Conservation (phyloP, 2,113 vertebrate species). For the Miniopterus natalensis region DNA sequence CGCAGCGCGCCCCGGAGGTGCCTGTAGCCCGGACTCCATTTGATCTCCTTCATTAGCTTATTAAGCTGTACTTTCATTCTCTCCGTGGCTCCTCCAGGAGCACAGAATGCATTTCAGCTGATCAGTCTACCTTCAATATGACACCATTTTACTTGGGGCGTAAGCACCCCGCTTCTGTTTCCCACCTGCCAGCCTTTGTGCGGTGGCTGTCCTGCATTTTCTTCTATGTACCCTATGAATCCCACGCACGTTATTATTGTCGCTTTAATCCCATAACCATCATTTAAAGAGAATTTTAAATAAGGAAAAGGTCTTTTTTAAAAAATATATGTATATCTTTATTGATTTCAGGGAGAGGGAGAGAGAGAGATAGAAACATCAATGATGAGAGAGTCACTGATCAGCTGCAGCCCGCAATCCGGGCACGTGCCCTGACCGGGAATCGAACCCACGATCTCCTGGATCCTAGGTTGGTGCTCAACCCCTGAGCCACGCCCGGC, state of each 20-base stretch:
- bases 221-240: neutral
- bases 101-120: neutral
- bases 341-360: no score
- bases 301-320: neutral
- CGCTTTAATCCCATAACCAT: neutral
- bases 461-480: no score
- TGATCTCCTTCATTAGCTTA: neutral
- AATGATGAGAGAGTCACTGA: no score
- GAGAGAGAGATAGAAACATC: no score
- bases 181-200: neutral
- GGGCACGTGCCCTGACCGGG: no score
- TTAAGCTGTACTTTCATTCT: neutral
- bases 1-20: fast-evolving
- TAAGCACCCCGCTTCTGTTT: fast-evolving
- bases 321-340: no score
- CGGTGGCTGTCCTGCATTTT: neutral
- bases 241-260: neutral
- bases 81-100: neutral
- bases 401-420: no score
- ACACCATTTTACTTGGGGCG: neutral
- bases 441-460: no score
- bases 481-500: no score
- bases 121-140: neutral
- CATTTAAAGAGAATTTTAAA: slow-evolving; percentile 33
- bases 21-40: neutral